phyloP scores from a whole-genome alignment of 2,797 vertebrate genomes.

The Lagocephalus sceleratus region DNA sequence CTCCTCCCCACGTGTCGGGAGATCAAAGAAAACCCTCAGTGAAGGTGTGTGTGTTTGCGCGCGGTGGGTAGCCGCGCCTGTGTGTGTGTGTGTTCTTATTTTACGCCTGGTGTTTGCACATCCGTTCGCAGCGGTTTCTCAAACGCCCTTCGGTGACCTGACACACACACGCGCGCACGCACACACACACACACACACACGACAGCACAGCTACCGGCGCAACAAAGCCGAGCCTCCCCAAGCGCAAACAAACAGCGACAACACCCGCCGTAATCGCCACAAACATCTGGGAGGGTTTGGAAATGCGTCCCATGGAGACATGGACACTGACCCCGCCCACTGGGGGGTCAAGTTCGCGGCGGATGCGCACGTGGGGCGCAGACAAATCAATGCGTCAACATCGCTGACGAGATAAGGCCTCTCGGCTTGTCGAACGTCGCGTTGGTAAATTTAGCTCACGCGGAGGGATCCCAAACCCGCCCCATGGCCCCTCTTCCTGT shows the following conservation, averaged over 20 bases:
- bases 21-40: slow-evolving; percentile 17
- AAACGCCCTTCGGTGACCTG: not conserved
- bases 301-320: not conserved
- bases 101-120: slow-evolving; percentile 47
- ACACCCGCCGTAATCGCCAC: slow-evolving; percentile 4
- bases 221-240: not conserved
- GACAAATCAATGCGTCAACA: slow-evolving; percentile 59
- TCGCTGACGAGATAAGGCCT: slow-evolving; percentile 62
- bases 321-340: slow-evolving; percentile 39
- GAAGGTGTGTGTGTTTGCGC: slow-evolving; percentile 29
- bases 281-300: not conserved
- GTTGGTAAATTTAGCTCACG: slow-evolving; percentile 8
- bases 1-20: slow-evolving; percentile 15
- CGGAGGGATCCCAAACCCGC: not conserved
- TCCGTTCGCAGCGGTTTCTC: slow-evolving; percentile 28
- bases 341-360: slow-evolving; percentile 44
- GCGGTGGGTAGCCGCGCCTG: slow-evolving; percentile 10
- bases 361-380: not conserved
- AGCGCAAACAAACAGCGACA: slow-evolving; percentile 13
- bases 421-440: not conserved
- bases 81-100: slow-evolving; percentile 42
- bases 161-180: no score
- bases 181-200: no score
- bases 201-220: not conserved
- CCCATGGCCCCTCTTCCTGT: not conserved